Percentiles rank a stretch among this genome's conserved stretches.
These are phyloP conservation scores for Nephrotoma flavescens DNA, from an alignment of 2,888 invertebrate genomes.

Conservation along the genomic window DNA sequence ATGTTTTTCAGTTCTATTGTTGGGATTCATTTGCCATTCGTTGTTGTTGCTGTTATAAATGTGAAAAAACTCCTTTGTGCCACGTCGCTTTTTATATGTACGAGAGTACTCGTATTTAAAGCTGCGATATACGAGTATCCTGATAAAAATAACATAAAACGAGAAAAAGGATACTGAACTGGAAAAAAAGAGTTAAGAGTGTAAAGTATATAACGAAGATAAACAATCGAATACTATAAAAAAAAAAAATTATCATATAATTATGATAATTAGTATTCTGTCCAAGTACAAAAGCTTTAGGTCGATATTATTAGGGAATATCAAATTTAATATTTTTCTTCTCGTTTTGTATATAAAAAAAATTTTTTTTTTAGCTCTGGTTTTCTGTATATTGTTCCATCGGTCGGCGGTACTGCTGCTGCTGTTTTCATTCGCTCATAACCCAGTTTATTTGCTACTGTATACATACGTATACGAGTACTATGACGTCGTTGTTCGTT, in stretches of 20 bases:
- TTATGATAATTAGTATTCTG: background rate
- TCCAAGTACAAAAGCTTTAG: background rate
- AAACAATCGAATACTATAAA: background rate
- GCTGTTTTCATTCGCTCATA: background rate
- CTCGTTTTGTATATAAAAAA: background rate
- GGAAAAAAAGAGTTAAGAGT: background rate
- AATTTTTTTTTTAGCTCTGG: background rate
- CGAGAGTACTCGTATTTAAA: background rate
- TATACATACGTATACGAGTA: background rate
- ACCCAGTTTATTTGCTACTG: background rate
- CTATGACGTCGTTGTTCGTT: background rate
- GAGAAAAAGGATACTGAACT: background rate
- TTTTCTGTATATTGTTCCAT: background rate
- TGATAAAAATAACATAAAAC: background rate
- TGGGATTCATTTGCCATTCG: background rate
- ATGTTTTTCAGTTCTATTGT: background rate
- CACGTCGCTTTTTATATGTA: background rate
- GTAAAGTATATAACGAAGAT: background rate
- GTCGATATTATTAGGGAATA: background rate
- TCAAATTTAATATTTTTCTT: background rate
- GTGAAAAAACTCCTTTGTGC: background rate
- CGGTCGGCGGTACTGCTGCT: background rate
- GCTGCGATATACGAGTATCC: background rate
- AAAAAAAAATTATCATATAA: background rate
- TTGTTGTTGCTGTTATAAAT: background rate